These are phyloP conservation scores for Coilia nasus DNA, from an alignment of 2,797 vertebrate species.

Conservation along the genomic window DNA sequence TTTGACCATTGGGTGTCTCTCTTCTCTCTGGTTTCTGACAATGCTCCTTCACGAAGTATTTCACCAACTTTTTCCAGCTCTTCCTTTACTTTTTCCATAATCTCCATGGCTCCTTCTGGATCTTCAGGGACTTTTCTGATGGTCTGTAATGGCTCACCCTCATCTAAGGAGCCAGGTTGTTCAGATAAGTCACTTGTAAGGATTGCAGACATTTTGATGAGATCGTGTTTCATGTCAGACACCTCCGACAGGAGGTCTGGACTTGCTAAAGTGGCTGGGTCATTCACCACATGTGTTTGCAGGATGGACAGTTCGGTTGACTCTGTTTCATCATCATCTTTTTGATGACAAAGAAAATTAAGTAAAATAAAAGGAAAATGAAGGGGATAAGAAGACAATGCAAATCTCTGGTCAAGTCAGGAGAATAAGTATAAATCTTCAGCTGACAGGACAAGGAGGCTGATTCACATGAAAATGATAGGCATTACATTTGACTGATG, in stretches of 20 bases:
- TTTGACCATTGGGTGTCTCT: slow-evolving; percentile 23
- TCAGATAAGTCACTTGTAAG: slow-evolving; percentile 78
- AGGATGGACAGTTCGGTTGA: slow-evolving; percentile 94
- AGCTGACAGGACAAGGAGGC: slow-evolving; percentile 80
- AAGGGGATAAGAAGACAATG: slow-evolving; percentile 86
- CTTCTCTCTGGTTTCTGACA: slow-evolving; percentile 31
- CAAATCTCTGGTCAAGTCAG: slow-evolving; percentile 90
- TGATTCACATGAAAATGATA: slow-evolving; percentile 58
- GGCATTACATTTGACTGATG: slow-evolving; percentile 59
- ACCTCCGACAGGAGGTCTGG: slow-evolving; percentile 97
- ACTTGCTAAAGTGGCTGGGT: slow-evolving; percentile 92
- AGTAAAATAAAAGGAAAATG: slow-evolving; percentile 72
- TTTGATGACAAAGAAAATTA: slow-evolving; percentile 81
- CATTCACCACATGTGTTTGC: slow-evolving; percentile 91
- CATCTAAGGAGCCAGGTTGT: slow-evolving; percentile 65
- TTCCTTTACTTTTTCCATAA: slow-evolving; percentile 84
- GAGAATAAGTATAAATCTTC: slow-evolving; percentile 85
- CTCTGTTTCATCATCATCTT: slow-evolving; percentile 96
- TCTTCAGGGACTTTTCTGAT: slow-evolving; percentile 67
- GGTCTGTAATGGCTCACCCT: slow-evolving; percentile 47
- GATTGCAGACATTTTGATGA: slow-evolving; percentile 87
- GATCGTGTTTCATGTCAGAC: slow-evolving; percentile 91
- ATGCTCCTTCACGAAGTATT: slow-evolving; percentile 78
- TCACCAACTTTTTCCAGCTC: slow-evolving; percentile 82
- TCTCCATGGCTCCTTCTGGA: slow-evolving; percentile 80